These are phyloP conservation scores for Heliconius aoede DNA, from an alignment of 2,888 invertebrate genomes.

Conservation along the genomic window DNA sequence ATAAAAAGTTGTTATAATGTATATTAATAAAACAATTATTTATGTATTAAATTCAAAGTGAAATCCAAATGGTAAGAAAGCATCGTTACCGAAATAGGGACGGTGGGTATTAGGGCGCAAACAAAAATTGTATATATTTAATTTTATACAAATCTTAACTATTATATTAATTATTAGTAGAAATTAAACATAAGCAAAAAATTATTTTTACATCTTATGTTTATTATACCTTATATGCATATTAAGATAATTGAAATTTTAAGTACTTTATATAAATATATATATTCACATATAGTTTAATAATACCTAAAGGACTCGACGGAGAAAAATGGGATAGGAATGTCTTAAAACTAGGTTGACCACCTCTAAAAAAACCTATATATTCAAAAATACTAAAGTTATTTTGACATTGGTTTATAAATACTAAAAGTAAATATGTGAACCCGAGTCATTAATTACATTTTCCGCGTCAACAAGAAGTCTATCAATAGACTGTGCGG, in stretches of 20 bases:
- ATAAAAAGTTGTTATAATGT: background rate
- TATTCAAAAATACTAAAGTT: background rate
- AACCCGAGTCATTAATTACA: constrained; percentile 23
- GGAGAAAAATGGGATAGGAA: too few relatives aligned
- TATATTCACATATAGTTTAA: too few relatives aligned
- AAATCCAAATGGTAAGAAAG: background rate
- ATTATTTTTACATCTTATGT: too few relatives aligned
- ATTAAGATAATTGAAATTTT: background rate
- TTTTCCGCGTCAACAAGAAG: constrained; percentile 33
- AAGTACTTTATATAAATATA: too few relatives aligned
- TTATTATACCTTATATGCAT: background rate
- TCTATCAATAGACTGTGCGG: constrained; percentile 29
- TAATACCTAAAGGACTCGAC: too few relatives aligned
- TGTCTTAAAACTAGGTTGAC: too few relatives aligned
- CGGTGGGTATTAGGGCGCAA: background rate
- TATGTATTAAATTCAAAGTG: background rate
- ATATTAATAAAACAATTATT: background rate
- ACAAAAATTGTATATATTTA: background rate
- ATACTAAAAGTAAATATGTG: background rate
- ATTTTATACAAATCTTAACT: too few relatives aligned
- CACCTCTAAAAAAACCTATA: background rate
- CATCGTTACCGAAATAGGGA: background rate
- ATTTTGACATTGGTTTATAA: constrained; percentile 1
- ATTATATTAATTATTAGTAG: too few relatives aligned
- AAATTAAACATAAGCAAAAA: too few relatives aligned